These are phyloP conservation scores for Trichoplusia ni DNA, from an alignment of 1,140 invertebrate genomes.

Conservation along the genomic window DNA sequence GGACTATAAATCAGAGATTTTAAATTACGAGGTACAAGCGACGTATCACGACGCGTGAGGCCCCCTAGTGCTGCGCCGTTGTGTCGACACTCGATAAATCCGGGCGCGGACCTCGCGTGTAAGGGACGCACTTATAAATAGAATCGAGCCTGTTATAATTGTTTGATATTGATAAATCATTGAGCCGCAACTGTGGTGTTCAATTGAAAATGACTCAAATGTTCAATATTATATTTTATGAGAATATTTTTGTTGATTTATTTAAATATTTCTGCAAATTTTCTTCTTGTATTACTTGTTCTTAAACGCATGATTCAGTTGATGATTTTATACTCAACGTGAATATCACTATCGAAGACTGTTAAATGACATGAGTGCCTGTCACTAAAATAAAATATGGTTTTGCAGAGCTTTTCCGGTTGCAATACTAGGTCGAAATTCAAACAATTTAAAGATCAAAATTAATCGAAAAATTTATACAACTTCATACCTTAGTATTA, in stretches of 20 bases:
- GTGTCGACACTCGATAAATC: constrained; percentile 70
- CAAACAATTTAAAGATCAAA: too few species aligned
- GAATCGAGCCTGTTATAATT: constrained; percentile 29
- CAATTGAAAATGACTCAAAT: constrained; percentile 29
- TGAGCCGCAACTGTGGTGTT: constrained; percentile 8
- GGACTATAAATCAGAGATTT: constrained; percentile 78
- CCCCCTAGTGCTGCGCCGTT: constrained; percentile 73
- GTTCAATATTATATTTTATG: constrained; percentile 7
- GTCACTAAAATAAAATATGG: too few species aligned
- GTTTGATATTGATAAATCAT: constrained; percentile 32
- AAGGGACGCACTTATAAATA: constrained; percentile 36
- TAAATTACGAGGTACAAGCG: constrained; percentile 76
- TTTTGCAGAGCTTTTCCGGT: too few species aligned
- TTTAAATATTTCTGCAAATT: too few species aligned
- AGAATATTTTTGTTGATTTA: constrained; percentile 15
- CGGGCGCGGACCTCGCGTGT: constrained; percentile 31
- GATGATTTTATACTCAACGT: too few species aligned
- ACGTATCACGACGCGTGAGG: constrained; percentile 73
- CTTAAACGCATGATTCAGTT: too few species aligned
- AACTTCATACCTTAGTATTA: too few species aligned
- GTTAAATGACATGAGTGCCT: too few species aligned
- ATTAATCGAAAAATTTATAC: too few species aligned
- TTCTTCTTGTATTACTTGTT: too few species aligned
- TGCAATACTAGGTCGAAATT: too few species aligned
- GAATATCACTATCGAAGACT: too few species aligned